These are phyloP conservation scores for Phataginus tetradactyla DNA, from an alignment of 2,797 vertebrate species.

Conservation along the genomic window DNA sequence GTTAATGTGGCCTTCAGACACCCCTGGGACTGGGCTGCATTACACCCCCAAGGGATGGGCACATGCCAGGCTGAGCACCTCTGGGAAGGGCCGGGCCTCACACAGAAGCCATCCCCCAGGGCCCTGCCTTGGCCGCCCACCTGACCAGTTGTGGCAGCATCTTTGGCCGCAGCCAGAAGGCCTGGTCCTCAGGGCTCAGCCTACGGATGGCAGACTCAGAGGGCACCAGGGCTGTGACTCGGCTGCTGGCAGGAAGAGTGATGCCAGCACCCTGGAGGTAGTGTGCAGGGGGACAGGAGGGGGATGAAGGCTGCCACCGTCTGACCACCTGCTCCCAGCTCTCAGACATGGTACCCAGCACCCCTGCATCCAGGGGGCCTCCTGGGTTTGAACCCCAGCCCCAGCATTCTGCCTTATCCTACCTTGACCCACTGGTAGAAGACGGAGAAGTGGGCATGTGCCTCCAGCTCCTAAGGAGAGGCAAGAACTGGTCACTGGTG, in stretches of 20 bases:
- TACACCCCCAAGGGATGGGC: neutral
- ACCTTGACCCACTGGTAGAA: constrained; percentile 91
- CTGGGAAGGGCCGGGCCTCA: neutral
- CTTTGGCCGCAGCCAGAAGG: constrained; percentile 88
- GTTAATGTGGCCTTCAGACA: neutral
- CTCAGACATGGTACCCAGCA: neutral
- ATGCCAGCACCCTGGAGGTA: constrained; percentile 79
- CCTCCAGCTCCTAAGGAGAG: constrained; percentile 90
- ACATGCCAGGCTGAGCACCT: neutral
- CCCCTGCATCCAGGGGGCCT: neutral
- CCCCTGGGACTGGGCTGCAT: neutral
- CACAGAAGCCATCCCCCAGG: neutral
- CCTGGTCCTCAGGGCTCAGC: constrained; percentile 78
- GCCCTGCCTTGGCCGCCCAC: neutral
- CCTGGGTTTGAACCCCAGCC: neutral
- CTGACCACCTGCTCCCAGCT: neutral
- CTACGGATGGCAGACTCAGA: constrained; percentile 84
- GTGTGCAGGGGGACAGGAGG: constrained; percentile 3
- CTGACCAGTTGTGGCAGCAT: constrained; percentile 67
- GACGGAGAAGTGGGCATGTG: constrained; percentile 82
- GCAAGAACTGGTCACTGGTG: neutral
- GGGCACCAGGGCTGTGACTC: constrained; percentile 92
- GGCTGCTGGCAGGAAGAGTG: constrained; percentile 83
- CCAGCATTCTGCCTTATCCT: constrained; percentile 36
- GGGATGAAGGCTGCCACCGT: neutral